Evolutionary conservation across 2,797 vertebrate genomes (phyloP), one percentile per base, ranked within the genome.

Genomic region (Hemibagrus guttatus): DNA sequence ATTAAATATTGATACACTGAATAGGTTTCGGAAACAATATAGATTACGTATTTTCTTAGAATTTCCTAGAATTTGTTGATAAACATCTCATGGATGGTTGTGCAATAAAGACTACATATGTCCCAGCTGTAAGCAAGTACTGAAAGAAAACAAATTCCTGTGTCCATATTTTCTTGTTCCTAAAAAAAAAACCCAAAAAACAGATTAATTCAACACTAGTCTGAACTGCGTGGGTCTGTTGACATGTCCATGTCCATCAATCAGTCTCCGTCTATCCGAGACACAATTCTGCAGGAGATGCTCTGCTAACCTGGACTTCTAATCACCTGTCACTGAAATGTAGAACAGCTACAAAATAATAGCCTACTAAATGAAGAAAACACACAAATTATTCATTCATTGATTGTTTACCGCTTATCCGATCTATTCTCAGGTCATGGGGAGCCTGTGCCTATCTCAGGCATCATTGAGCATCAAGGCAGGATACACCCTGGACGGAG

Each of bases 211-310:
- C 16, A 19, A 56, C 49, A 54, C 49, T 54, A 31, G n/a, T 54
- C 74, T 54, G 49, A 19, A 0, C 2, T n/a, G 5, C 13, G 3
- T n/a, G 8, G 87, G 63, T 52, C 59, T 80, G 76, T 82, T 79
- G 71, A 81, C 87, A 69, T 80, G 76, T 39, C 6, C 28, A 66
- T 86, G 89, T 90, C 92, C 87, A 95, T 95, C 92, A 92, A 92
- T 95, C 93, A 95, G 87, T 86, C 49, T 1, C 87, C 93, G 94
- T 95, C 95, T 95, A 94, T 91, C 91, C 91, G 16, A 72, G 54
- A 85, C 78, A 85, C 88, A 35, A 76, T 71, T 28, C 84, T 86
- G 54, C 49, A 56, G 35, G 68, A 39, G 82, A 59, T 59, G 17
- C 14, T 46, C 49, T 21, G 72, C 61, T 79, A 89, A 78, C 88